phyloP scores from a whole-genome alignment of 2,888 invertebrate genomes.

The Taphrorychus bicolor region DNA sequence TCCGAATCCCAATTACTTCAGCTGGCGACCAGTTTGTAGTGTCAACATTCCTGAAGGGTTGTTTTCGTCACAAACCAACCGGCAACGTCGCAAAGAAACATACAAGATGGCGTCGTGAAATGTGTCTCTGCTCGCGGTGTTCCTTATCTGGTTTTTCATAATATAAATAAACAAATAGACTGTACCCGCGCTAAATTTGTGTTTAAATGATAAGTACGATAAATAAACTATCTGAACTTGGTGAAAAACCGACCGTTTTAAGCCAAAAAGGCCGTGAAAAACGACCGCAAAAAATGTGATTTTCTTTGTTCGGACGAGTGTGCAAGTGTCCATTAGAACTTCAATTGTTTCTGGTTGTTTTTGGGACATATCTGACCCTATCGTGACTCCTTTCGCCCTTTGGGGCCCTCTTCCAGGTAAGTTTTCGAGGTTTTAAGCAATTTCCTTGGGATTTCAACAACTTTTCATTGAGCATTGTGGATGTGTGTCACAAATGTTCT shows the following conservation, averaged over 20 bases:
- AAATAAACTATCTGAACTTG: slow-evolving; percentile 39
- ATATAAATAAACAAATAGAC: slow-evolving; percentile 49
- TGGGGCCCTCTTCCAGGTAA: slow-evolving; percentile 41
- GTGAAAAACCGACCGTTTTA: slow-evolving; percentile 40
- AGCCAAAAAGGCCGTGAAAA: slow-evolving; percentile 50
- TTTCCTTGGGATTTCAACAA: slow-evolving; percentile 7
- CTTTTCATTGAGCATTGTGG: slow-evolving; percentile 51
- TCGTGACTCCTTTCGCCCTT: not conserved
- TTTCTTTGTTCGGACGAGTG: slow-evolving; percentile 57
- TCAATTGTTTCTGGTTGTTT: slow-evolving; percentile 45
- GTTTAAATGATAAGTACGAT: slow-evolving; percentile 45
- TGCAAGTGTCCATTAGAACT: slow-evolving; percentile 52
- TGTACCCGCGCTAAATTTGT: slow-evolving; percentile 42
- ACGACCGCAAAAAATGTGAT: slow-evolving; percentile 55
- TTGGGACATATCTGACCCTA: slow-evolving; percentile 38
- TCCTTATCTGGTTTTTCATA: slow-evolving; percentile 48
- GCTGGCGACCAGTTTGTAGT: slow-evolving; percentile 7
- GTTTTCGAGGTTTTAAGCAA: slow-evolving; percentile 39
- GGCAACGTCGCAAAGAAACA: slow-evolving; percentile 45
- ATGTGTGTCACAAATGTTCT: slow-evolving; percentile 56
- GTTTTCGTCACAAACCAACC: slow-evolving; percentile 29
- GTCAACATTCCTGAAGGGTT: slow-evolving; percentile 21
- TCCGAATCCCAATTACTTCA: slow-evolving; percentile 7
- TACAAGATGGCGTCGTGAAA: slow-evolving; percentile 56
- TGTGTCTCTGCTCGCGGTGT: slow-evolving; percentile 51